Conservation (phyloP, 2,797 vertebrate genomes). For the Myripristis murdjan region DNA sequence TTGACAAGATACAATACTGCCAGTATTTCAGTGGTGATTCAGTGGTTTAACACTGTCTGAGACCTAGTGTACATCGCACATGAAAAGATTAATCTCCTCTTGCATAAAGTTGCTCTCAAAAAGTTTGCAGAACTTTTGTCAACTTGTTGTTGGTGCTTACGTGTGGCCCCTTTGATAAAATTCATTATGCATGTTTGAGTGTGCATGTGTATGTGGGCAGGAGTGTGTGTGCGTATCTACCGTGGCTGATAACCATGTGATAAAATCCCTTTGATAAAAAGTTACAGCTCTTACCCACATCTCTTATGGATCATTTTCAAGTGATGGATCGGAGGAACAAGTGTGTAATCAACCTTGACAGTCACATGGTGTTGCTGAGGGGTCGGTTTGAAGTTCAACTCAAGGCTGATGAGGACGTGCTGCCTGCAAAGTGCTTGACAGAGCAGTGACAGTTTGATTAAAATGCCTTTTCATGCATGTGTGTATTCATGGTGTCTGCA, state of each 20-base stretch:
- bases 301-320: background rate
- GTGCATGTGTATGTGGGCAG: background rate
- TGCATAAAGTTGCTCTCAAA: background rate
- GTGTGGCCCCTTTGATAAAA: background rate
- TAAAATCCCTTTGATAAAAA: too few species aligned
- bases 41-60: background rate
- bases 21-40: conserved; percentile 1
- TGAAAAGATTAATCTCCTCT: too few species aligned
- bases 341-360: conserved; percentile 10
- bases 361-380: conserved; percentile 16
- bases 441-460: conserved; percentile 15
- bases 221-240: too few species aligned
- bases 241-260: too few species aligned
- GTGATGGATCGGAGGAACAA: conserved; percentile 3
- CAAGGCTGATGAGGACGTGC: background rate
- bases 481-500: conserved; percentile 7
- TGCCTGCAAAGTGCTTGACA: conserved; percentile 21
- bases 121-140: background rate
- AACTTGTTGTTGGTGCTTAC: background rate
- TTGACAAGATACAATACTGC: conserved; percentile 13
- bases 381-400: conserved; percentile 15
- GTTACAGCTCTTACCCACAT: background rate
- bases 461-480: conserved; percentile 13
- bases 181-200: background rate
- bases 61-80: background rate